A percentile compares a stretch with the other conserved stretches of the same genome.
Evolutionary conservation across 30 jellyfish, hydroid and myxozoan species (phyloP).

Genomic region (Haliclystus octoradiatus): DNA sequence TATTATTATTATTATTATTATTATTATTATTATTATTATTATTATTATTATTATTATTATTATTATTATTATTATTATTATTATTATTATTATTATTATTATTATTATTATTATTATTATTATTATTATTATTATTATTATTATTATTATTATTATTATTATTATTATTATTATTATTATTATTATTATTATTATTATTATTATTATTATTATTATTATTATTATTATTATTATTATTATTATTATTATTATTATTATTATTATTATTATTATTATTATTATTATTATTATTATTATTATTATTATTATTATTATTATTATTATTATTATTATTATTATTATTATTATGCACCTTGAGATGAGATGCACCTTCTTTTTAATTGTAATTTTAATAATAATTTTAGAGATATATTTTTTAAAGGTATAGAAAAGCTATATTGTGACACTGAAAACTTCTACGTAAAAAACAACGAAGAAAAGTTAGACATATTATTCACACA

Average conservation of each 20-base stretch:
- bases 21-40: not conserved
- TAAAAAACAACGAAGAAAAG: no score
- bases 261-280: not conserved
- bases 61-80: not conserved
- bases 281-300: not conserved
- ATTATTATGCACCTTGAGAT: no score
- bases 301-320: not conserved
- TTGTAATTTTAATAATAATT: no score
- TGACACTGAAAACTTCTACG: no score
- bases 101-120: not conserved
- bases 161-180: not conserved
- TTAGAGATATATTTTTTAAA: no score
- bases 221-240: not conserved
- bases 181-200: not conserved
- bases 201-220: not conserved
- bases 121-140: not conserved
- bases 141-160: not conserved
- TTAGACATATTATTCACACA: no score
- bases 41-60: not conserved
- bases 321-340: not conserved
- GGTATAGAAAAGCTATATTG: no score
- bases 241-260: not conserved
- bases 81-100: not conserved
- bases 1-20: not conserved
- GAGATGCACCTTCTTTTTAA: no score